Percentiles rank a stretch among this genome's conserved stretches.
These are phyloP conservation scores for Ispidina lecontei DNA, from an alignment of 2,797 vertebrate species.

Conservation along the genomic window DNA sequence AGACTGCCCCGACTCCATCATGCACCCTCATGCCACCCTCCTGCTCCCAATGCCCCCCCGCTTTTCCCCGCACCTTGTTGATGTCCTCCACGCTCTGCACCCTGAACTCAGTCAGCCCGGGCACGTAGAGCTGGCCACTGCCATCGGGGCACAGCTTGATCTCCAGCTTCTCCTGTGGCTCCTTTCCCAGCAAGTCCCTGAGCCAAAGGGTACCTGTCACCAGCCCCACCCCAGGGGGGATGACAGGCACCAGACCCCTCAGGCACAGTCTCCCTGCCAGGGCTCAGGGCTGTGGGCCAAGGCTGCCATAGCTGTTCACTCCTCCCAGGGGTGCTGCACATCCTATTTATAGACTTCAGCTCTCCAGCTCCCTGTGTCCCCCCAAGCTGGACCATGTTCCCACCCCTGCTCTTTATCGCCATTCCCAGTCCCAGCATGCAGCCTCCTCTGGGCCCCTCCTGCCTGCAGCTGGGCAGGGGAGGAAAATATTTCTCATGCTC, in stretches of 20 bases:
- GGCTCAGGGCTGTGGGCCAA: neutral
- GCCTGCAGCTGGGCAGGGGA: neutral
- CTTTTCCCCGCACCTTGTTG: constrained; percentile 83
- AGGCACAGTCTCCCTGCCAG: rapidly evolving
- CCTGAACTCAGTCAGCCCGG: constrained; percentile 86
- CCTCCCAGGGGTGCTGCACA: neutral
- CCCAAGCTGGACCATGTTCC: rapidly evolving
- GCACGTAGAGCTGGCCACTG: constrained; percentile 94
- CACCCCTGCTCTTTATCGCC: neutral
- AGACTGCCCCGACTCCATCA: neutral
- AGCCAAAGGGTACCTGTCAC: neutral
- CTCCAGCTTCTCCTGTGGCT: constrained; percentile 90
- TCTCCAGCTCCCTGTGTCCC: neutral
- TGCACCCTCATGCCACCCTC: neutral
- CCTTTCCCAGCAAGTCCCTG: constrained; percentile 92
- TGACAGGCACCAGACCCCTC: rapidly evolving
- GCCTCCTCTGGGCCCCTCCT: neutral
- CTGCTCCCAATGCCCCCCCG: rapidly evolving
- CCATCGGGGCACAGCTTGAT: constrained; percentile 94
- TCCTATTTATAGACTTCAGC: neutral
- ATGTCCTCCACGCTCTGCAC: constrained; percentile 93
- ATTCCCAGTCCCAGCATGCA: neutral
- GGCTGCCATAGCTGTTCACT: neutral
- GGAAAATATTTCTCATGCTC: constrained; percentile 18
- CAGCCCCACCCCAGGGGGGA: neutral